phyloP scores from a whole-genome alignment of 2,797 vertebrate genomes.

The Alcedo atthis region DNA sequence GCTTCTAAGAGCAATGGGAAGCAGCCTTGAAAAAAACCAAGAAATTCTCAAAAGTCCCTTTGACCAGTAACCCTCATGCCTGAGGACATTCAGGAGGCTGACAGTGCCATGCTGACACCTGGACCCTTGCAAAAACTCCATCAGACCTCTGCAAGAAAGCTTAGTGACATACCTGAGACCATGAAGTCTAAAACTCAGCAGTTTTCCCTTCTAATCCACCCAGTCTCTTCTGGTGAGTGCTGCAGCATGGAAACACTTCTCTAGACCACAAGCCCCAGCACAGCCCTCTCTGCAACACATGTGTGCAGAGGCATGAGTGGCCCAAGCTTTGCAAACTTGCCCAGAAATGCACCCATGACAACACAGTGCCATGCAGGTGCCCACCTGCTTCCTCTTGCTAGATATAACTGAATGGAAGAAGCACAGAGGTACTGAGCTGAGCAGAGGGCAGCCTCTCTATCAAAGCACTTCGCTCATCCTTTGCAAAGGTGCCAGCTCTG shows the following conservation, averaged over 20 bases:
- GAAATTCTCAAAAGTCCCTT: no score
- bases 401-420: not conserved
- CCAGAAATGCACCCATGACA: not conserved
- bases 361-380: not conserved
- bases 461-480: not conserved
- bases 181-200: not conserved
- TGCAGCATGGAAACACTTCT: not conserved
- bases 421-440: not conserved
- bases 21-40: no score
- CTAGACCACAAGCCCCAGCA: not conserved
- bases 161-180: not conserved
- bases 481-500: not conserved
- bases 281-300: not conserved
- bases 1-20: no score
- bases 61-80: no score
- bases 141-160: not conserved
- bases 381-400: not conserved
- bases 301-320: not conserved
- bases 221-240: rapidly evolving
- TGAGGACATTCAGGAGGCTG: no score
- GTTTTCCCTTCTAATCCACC: not conserved
- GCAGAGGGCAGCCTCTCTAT: not conserved
- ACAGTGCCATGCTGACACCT: no score
- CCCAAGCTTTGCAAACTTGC: not conserved
- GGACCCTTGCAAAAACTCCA: no score